Base-by-base conservation (phyloP, 2,888 invertebrate species). In the Coenonympha glycerion region DNA sequence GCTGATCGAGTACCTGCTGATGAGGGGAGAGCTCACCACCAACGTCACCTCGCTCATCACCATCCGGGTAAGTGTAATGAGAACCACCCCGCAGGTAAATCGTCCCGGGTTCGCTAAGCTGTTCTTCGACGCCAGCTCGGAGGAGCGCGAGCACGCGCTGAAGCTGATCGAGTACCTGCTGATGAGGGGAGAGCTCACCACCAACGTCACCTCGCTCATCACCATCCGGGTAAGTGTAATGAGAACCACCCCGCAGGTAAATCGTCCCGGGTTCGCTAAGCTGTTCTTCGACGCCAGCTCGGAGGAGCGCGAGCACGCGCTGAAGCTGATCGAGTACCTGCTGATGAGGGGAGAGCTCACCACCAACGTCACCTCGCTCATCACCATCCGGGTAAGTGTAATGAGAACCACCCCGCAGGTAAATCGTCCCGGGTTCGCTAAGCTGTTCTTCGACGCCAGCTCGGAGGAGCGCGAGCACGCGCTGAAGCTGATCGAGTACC, bases 381-480 rank as follows among this genome's bases (percentile, higher is more conserved):
- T 89, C 52, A 82, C 91, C 44, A 86, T 92, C 64, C 84, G 87
- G 76, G 85, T 84, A 40, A 69, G n/a, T n/a, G n/a, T n/a, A n/a
- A n/a, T n/a, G n/a, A n/a, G n/a, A n/a, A n/a, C n/a, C n/a, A n/a
- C n/a, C n/a, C n/a, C n/a, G n/a, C 68, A 88, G 88, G 58, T 87
- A 15, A 95, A 95, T 79, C 90, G 95, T 51, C 95, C 95, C 3
- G 97, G 97, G 6, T 95, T 97, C 69, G 92, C 95, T 3, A 93
- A 96, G 62, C 80, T 94, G 65, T 97, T 97, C 88, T 92, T 95
- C 72, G 91, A 93, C 1, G 90, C 94, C 1, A 95, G 95, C 0
- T 90, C 89, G 8, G 97, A 97, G 73, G 97, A 98, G 77, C 89
- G 96, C 44, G 91, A 93, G 51, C 97, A 97, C 72, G 96, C 95